These are phyloP conservation scores for Dermatophagoides farinae DNA, from an alignment of 1,140 invertebrate genomes.

Conservation along the genomic window DNA sequence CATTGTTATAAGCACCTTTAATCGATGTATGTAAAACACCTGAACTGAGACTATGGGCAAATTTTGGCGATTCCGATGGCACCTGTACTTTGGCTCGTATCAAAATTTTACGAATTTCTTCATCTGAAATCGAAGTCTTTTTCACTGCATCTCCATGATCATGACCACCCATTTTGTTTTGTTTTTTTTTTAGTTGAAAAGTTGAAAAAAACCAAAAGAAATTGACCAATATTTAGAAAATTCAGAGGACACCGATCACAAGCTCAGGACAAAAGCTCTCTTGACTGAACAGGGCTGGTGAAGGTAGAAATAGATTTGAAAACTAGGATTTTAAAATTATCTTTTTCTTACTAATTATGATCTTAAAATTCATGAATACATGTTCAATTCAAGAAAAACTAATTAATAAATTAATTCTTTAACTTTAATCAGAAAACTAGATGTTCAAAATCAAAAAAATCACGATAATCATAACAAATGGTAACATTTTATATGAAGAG, in stretches of 20 bases:
- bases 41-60: not conserved
- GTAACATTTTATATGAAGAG: not conserved
- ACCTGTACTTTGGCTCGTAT: not conserved
- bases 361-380: not conserved
- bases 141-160: not conserved
- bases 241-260: not conserved
- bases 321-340: not conserved
- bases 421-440: not conserved
- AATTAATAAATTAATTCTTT: no score
- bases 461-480: not conserved
- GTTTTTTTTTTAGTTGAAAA: no score
- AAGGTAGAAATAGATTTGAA: not conserved
- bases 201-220: not conserved
- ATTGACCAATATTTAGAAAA: not conserved
- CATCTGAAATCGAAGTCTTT: not conserved
- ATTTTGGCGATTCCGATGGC: constrained; percentile 6
- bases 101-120: constrained; percentile 1
- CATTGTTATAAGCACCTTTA: constrained; percentile 42
- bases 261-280: not conserved
- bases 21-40: constrained; percentile 42
- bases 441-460: not conserved
- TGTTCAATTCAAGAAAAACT: not conserved
- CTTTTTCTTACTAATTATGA: not conserved
- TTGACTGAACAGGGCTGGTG: not conserved
- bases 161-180: not conserved